Conservation (phyloP, 1,140 invertebrate species). For the Eciton burchellii region DNA sequence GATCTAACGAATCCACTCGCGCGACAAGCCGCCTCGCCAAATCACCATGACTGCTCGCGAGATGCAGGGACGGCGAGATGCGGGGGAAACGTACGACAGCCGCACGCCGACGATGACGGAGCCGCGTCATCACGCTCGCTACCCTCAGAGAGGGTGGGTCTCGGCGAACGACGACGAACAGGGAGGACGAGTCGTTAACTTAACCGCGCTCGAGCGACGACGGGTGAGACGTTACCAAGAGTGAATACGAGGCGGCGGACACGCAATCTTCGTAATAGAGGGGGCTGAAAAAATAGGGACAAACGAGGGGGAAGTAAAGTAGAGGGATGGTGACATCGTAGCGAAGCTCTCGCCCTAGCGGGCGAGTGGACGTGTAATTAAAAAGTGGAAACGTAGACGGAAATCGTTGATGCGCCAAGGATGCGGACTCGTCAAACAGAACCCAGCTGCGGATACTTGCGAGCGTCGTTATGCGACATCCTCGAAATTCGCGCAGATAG, state of each 20-base stretch:
- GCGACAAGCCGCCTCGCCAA: neutral
- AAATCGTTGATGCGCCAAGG: constrained; percentile 76
- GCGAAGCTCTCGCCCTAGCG: constrained; percentile 57
- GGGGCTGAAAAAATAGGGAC: constrained; percentile 69
- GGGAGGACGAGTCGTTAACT: constrained; percentile 59
- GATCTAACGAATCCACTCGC: neutral
- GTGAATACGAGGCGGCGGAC: constrained; percentile 68
- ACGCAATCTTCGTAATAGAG: constrained; percentile 73
- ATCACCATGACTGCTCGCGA: neutral
- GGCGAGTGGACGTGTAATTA: constrained; percentile 72
- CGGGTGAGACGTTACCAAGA: constrained; percentile 67
- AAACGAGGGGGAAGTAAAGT: constrained; percentile 40
- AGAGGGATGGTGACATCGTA: constrained; percentile 15
- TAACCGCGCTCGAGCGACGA: constrained; percentile 35
- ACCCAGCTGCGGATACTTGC: constrained; percentile 24
- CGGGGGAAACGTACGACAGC: neutral
- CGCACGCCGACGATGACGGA: neutral
- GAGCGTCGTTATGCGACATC: constrained; percentile 14
- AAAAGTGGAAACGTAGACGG: constrained; percentile 77
- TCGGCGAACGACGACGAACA: neutral
- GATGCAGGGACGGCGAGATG: neutral
- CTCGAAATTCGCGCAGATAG: constrained; percentile 39
- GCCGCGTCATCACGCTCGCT: constrained; percentile 2
- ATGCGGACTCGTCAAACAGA: constrained; percentile 67
- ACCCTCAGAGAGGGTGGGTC: constrained; percentile 2